Base-by-base conservation (phyloP, 2,888 invertebrate species). In the Scaptomyza caliginosa region DNA sequence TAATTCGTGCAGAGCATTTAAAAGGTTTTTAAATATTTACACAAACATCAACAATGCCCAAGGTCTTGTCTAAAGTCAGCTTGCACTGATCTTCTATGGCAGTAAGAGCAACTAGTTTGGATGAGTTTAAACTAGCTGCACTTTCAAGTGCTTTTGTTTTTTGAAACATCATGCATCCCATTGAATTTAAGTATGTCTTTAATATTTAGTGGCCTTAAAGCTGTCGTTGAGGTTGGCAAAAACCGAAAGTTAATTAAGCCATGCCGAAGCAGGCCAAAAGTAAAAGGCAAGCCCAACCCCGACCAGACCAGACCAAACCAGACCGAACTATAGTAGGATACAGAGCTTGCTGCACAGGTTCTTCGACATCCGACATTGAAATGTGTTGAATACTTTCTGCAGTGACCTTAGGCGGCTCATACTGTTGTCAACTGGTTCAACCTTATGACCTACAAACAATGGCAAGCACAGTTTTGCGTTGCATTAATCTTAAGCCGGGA, bases 361-460 rank as follows among this genome's bases (percentile, higher is more conserved):
- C 76, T 70, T 40, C 62, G 49, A 32, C 52, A 54, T 49, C 51
- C 51, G 50, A 34, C 40, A 52, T 51, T 36, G 28, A 58, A 49
- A 36, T 24, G 19, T 26, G 17, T n/a, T 17, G 17, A 17, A n/a
- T 11, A 30, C n/a, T 19, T 24, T 26, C 11, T n/a, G 11, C 21
- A 50, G 7, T 24, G 30, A 43, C 24, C 32, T 17, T 11, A n/a
- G 8, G 8, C 39, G 46, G 58, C 21, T 30, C 28, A 3, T 11
- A 13, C 48, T 68, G 3, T 49, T 52, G 60, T 57, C 56, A 49
- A 55, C 55, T 54, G 62, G 57, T 43, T 60, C 42, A 74, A 81
- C 79, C 76, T 76, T 76, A 76, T 63, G 76, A 77, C 81, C 81
- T 64, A 78, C 67, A 82, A 78, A 50, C 45, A 21, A 43, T 42